Base-by-base conservation (phyloP, 2,113 vertebrate genomes). In the Rhegmatorhina hoffmannsi region DNA sequence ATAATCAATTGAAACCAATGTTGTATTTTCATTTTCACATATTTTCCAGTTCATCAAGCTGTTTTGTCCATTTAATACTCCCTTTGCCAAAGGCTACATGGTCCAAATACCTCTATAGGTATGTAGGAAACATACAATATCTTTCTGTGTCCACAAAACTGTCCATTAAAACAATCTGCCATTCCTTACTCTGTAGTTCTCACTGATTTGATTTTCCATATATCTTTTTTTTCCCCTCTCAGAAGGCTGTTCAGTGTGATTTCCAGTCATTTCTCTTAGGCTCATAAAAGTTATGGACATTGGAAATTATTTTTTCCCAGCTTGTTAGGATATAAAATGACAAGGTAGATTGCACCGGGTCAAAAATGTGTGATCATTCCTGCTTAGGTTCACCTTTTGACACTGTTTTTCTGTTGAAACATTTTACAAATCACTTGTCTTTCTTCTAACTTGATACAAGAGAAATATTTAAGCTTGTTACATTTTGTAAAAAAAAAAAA, bases 181-280 rank as follows among this genome's bases (percentile, higher is more conserved):
- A 87, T 90, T 85, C 9, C 63, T 96, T 90, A 84, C 85, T 80
- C 67, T 91, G 28, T 53, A 36, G 33, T 43, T 79, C 72, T 93
- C 70, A 58, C 55, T 84, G 90, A 81, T 78, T 89, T 89, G 62
- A 77, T 91, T 46, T 70, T 91, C 49, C 56, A 72, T 40, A 63
- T 34, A 34, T 21, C 43, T 77, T 87, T 84, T 76, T 43, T 81
- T 76, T 11, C 7, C 18, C 20, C 73, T 94, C 69, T 83, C 92
- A 92, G 87, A 34, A 94, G 83, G 76, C 76, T 96, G 58, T 68
- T 95, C 84, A 79, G 75, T 94, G 50, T 66, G 89, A 84, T 84
- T 95, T 87, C 94, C 93, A 93, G 44, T 83, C 59, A 93, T 95
- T 95, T 96, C 91, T 98, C 94, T 93, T 94, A 90, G 95, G 92